Evolutionary conservation across 2,797 vertebrate genomes (phyloP).

Genomic region (Paguma larvata): DNA sequence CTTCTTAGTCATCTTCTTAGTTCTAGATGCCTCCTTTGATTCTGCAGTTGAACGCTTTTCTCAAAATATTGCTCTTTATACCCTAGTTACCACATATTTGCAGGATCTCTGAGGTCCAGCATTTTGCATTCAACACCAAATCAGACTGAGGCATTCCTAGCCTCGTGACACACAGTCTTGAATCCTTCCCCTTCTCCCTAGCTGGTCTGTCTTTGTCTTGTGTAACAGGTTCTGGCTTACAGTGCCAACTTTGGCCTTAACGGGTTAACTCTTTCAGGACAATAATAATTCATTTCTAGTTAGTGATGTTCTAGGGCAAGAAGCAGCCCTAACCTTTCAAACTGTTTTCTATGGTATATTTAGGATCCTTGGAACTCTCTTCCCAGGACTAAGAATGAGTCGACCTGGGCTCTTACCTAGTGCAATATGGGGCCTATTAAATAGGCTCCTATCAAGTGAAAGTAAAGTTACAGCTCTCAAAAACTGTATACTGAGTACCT

Average conservation of each 20-base stretch:
- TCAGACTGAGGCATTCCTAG: background rate
- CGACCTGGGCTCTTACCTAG: background rate
- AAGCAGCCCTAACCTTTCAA: background rate
- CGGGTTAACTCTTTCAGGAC: background rate
- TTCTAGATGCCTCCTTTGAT: background rate
- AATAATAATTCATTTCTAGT: background rate
- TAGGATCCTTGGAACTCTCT: background rate
- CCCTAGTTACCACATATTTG: background rate
- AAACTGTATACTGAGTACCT: background rate
- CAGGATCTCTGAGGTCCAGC: background rate
- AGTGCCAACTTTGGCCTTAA: background rate
- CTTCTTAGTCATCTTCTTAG: background rate
- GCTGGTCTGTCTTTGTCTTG: background rate
- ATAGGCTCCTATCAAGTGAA: background rate
- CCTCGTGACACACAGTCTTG: background rate
- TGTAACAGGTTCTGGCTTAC: background rate
- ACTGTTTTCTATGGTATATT: background rate
- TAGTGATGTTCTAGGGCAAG: conserved; percentile 2
- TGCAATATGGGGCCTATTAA: background rate
- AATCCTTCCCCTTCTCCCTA: background rate
- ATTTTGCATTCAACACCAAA: background rate
- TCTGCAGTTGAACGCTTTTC: background rate
- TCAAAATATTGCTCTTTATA: background rate
- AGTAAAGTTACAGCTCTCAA: background rate
- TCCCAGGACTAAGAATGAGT: background rate